Base-by-base conservation (phyloP, 2,888 invertebrate genomes). In the Branchellion lobata region DNA sequence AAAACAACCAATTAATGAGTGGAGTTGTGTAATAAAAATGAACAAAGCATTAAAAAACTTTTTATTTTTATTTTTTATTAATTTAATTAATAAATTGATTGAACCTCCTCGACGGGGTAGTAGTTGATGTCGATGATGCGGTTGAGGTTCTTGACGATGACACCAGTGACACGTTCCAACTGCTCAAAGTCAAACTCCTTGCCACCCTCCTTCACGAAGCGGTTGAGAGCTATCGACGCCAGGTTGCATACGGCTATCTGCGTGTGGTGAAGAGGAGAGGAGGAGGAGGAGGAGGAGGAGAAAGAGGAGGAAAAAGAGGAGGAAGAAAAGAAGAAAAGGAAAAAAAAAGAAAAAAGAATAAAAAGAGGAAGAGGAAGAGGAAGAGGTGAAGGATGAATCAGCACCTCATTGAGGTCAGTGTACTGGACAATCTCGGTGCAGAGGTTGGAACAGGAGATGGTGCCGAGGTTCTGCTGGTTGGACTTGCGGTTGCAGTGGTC, bases 351-450 rank as follows among this genome's bases (percentile, higher is more conserved):
- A 61, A 8, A 21, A 78, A 5, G 24, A 8, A 11, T 14, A 74
- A n/a, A 73, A 33, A 31, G n/a, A n/a, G n/a, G n/a, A n/a, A n/a
- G n/a, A n/a, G n/a, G n/a, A n/a, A n/a, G n/a, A n/a, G n/a, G n/a
- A n/a, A n/a, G n/a, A n/a, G n/a, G n/a, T n/a, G n/a, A n/a, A n/a
- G n/a, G n/a, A n/a, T n/a, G n/a, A n/a, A n/a, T 65, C 61, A 65
- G 40, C 75, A 90, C 92, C 90, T 98, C 97, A 88, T 96, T 94
- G 0, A 92, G 88, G 21, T 94, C 91, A 1, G 94, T 94, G 87
- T 96, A 99, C 87, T 99, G 94, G 0, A 99, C 92, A 83, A 99
- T 94, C 90, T 99, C 99, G 0, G 99, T 98, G 87, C 98, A 99
- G 53, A 99, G 90, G 88, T 99, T 99, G 84, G 96, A 95, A 88